phyloP scores from a whole-genome alignment of 92 coral and sea anemone species.

The Metridium senile region DNA sequence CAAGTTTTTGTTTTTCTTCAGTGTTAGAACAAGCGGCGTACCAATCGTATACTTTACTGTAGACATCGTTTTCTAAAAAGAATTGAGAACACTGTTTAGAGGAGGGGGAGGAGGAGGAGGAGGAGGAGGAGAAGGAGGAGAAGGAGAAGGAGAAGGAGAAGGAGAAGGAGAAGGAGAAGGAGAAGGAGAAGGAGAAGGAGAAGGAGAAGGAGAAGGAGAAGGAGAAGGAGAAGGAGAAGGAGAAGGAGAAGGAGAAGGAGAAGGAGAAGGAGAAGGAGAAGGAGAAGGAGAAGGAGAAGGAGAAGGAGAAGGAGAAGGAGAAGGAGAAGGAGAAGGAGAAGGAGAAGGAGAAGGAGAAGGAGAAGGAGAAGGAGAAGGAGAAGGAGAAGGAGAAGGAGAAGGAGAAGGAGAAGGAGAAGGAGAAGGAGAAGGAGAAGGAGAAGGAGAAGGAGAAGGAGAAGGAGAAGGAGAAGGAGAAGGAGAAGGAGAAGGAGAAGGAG shows the following conservation, averaged over 20 bases:
- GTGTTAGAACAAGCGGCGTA: constrained; percentile 64
- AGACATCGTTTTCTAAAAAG: constrained; percentile 33
- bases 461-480: constrained; percentile 2
- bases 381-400: background rate
- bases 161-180: constrained; percentile 8
- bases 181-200: constrained; percentile 10
- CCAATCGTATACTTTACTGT: constrained; percentile 65
- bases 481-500: constrained; percentile 8
- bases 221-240: background rate
- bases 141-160: constrained; percentile 6
- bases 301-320: no score
- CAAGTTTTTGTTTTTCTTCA: constrained; percentile 48
- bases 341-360: no score
- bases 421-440: background rate
- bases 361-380: background rate
- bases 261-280: constrained; percentile 7
- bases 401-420: background rate
- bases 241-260: constrained; percentile 5
- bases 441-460: constrained; percentile 1
- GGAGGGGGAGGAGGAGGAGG: background rate
- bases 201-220: background rate
- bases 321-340: no score
- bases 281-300: constrained; percentile 12
- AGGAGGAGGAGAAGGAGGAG: background rate
- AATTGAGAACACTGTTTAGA: no score